Evolutionary conservation across 2,113 vertebrate species (phyloP).

Genomic region (Danio rerio): DNA sequence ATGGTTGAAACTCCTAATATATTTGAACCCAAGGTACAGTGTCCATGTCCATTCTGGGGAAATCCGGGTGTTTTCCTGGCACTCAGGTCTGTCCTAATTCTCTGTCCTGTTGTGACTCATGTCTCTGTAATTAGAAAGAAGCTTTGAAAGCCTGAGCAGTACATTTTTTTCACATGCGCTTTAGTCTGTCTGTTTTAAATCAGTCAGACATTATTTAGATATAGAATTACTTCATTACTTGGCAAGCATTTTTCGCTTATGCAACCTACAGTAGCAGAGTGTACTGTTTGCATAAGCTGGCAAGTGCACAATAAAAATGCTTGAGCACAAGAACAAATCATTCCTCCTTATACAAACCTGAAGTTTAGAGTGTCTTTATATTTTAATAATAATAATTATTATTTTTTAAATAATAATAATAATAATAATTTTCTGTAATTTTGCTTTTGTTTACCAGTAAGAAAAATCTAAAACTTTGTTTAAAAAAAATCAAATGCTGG

Average conservation of each 20-base stretch:
- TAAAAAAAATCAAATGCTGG: too few species aligned
- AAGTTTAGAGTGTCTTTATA: neutral
- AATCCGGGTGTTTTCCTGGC: conserved; percentile 12
- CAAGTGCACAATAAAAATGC: neutral
- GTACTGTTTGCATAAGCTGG: neutral
- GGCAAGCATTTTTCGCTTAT: conserved; percentile 3
- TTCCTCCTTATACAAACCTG: neutral
- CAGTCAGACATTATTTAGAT: neutral
- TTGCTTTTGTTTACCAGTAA: neutral
- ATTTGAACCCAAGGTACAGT: conserved; percentile 22
- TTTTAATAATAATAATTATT: neutral
- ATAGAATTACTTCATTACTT: conserved; percentile 17
- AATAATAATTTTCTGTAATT: neutral
- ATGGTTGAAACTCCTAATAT: conserved; percentile 30
- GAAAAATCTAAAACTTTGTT: neutral
- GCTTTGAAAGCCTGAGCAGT: neutral
- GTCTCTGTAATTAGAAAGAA: conserved; percentile 34
- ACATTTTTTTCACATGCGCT: neutral
- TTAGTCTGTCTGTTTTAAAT: neutral
- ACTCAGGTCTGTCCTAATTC: conserved; percentile 24
- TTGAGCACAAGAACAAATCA: neutral
- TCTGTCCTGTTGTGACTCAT: conserved; percentile 16
- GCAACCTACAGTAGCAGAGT: neutral
- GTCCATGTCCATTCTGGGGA: conserved; percentile 29
- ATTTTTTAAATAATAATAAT: too few species aligned